These are phyloP conservation scores for Ephydatia muelleri DNA, from an alignment of 37 sponge, comb jelly and placozoan species.

Conservation along the genomic window DNA sequence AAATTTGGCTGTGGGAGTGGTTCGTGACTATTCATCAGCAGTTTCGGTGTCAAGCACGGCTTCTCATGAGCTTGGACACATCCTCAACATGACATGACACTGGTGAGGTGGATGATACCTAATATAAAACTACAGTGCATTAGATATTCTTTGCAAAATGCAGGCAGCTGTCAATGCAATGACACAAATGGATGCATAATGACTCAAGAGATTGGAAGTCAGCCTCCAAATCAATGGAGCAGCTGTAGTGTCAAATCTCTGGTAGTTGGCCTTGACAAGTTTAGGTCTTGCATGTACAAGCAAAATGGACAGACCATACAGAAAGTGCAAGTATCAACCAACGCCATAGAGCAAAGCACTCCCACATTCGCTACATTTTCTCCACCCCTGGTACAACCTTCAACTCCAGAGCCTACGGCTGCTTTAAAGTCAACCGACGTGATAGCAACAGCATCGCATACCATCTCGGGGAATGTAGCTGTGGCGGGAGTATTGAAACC, in stretches of 20 bases:
- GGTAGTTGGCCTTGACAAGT: neutral
- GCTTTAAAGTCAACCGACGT: neutral
- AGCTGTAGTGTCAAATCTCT: neutral
- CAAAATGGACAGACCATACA: neutral
- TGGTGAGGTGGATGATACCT: neutral
- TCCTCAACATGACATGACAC: conserved; percentile 59
- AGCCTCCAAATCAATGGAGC: conserved; percentile 8
- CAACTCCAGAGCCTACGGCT: neutral
- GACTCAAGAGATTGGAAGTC: neutral
- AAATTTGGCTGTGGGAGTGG: conserved; percentile 12
- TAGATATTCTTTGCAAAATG: neutral
- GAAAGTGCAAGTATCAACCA: neutral
- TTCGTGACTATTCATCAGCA: conserved; percentile 21
- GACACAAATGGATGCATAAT: conserved; percentile 23
- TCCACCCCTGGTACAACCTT: neutral
- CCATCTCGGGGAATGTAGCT: neutral
- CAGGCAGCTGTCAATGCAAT: conserved; percentile 20
- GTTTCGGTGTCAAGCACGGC: conserved; percentile 12
- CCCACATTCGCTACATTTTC: neutral
- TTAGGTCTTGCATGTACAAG: neutral
- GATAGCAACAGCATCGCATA: neutral
- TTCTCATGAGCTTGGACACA: conserved; percentile 75
- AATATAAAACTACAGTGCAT: neutral
- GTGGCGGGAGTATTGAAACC: neutral
- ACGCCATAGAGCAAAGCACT: neutral